phyloP scores from a whole-genome alignment of 2,888 invertebrate genomes.

The Gisinianus flammeolus region DNA sequence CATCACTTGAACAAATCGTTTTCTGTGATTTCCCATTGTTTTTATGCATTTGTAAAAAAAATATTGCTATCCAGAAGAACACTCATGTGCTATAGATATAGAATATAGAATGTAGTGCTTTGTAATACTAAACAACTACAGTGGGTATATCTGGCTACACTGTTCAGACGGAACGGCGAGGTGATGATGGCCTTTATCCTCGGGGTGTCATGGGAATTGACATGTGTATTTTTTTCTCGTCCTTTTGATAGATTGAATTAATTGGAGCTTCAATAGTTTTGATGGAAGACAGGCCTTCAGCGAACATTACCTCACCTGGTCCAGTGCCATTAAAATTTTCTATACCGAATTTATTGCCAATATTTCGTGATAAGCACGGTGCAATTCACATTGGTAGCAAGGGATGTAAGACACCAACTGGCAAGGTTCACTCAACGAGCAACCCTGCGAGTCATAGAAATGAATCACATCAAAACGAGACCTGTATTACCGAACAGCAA shows the following conservation, averaged over 20 bases:
- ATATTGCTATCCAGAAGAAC: too few species aligned
- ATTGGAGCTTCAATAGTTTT: conserved; percentile 78
- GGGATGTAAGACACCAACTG: background rate
- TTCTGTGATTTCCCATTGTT: background rate
- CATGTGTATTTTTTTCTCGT: background rate
- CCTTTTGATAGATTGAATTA: conserved; percentile 61
- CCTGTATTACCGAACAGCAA: background rate
- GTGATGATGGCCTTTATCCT: too few species aligned
- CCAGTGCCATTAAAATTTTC: conserved; percentile 79
- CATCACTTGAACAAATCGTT: too few species aligned
- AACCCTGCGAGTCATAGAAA: background rate
- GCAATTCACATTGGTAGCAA: conserved; percentile 74
- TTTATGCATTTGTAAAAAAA: background rate
- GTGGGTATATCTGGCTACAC: too few species aligned
- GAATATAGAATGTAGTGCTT: too few species aligned
- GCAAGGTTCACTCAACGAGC: background rate
- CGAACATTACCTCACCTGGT: conserved; percentile 80
- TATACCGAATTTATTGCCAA: conserved; percentile 70
- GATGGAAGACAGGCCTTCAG: conserved; percentile 82
- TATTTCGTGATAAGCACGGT: conserved; percentile 76
- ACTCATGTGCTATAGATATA: too few species aligned
- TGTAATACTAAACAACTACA: too few species aligned
- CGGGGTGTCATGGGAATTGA: background rate
- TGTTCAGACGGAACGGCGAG: too few species aligned
- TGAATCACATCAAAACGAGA: background rate